Evolutionary conservation across 2,113 vertebrate genomes (phyloP).

Genomic region (Fulica atra): DNA sequence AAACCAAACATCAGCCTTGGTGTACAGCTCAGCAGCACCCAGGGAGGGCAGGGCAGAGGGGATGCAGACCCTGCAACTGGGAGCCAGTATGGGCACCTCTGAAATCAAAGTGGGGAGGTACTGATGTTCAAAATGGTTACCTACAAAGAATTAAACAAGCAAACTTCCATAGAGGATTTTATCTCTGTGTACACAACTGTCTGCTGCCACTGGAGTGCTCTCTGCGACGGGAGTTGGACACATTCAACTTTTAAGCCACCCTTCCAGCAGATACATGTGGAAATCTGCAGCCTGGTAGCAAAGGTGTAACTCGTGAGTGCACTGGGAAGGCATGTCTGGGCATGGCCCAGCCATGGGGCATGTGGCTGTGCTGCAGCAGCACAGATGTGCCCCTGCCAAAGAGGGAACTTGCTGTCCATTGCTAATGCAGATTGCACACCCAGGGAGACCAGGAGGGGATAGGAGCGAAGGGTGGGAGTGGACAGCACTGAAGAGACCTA

Average conservation of each 20-base stretch:
- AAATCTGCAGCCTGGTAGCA: neutral
- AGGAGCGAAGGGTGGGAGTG: neutral
- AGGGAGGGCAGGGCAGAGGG: neutral
- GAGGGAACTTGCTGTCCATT: neutral
- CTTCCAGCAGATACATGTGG: neutral
- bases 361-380: neutral
- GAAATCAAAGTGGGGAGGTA: neutral
- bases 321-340: neutral
- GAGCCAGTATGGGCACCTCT: neutral
- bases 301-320: neutral
- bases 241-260: neutral
- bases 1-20: neutral
- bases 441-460: rapidly evolving
- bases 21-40: neutral
- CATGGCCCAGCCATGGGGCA: neutral
- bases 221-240: rapidly evolving
- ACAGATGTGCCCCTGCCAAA: neutral
- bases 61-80: neutral
- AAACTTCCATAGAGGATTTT: neutral
- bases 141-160: neutral
- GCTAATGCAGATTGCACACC: neutral
- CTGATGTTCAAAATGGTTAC: neutral
- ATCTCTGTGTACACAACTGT: neutral
- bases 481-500: neutral
- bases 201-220: neutral